Evolutionary conservation across 2,113 vertebrate species (phyloP).

Genomic region (Brachirus orientalis): DNA sequence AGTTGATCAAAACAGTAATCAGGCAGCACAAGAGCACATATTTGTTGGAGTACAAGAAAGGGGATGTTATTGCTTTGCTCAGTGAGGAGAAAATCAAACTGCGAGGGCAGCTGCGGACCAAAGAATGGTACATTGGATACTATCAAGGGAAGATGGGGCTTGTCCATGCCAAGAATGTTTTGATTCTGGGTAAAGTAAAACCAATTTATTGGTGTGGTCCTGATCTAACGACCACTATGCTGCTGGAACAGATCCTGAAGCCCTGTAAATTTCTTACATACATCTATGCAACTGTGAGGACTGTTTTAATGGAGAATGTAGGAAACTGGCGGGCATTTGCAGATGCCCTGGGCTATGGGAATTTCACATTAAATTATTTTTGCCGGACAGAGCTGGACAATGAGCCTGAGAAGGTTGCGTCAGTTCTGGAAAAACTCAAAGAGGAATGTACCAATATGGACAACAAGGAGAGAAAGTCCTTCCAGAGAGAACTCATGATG

Average conservation of each 20-base stretch:
- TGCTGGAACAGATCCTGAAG: conserved; percentile 94
- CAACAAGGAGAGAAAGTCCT: conserved; percentile 92
- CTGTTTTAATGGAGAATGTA: conserved; percentile 95
- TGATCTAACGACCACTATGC: conserved; percentile 87
- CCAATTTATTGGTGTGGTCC: conserved; percentile 90
- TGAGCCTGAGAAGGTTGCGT: conserved; percentile 93
- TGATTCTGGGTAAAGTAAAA: conserved; percentile 89
- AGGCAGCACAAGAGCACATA: conserved; percentile 95
- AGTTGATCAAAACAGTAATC: conserved; percentile 92
- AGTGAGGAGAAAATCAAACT: conserved; percentile 95
- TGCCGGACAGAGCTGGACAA: conserved; percentile 92
- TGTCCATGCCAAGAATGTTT: conserved; percentile 92
- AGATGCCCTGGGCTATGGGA: conserved; percentile 89
- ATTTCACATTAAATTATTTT: conserved; percentile 89
- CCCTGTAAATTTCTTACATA: conserved; percentile 98
- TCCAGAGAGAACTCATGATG: conserved; percentile 97
- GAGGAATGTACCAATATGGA: conserved; percentile 93
- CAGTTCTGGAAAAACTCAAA: conserved; percentile 95
- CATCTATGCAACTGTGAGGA: conserved; percentile 95
- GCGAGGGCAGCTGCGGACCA: conserved; percentile 93
- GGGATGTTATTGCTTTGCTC: conserved; percentile 90
- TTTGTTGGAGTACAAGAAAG: conserved; percentile 96
- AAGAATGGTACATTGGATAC: conserved; percentile 98
- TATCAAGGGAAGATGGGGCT: conserved; percentile 94
- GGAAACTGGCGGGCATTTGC: conserved; percentile 93